Evolutionary conservation across 2,113 vertebrate genomes (phyloP).

Genomic region (Albula goreensis): DNA sequence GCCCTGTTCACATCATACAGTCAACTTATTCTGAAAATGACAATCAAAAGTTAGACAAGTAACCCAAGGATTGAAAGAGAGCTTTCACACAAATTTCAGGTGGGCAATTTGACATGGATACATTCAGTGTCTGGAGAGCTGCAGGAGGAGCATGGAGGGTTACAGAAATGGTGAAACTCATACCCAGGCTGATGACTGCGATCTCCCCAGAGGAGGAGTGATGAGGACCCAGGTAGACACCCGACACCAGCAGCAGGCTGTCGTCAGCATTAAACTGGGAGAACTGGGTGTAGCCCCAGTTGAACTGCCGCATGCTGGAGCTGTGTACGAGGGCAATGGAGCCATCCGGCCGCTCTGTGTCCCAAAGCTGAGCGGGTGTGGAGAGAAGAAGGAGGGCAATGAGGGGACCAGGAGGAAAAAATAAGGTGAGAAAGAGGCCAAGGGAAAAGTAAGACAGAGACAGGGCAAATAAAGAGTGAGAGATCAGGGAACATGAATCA

Average conservation of each 20-base stretch:
- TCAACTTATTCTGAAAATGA: no score
- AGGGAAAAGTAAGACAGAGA: neutral
- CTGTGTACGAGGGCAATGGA: conserved; percentile 87
- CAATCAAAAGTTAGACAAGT: no score
- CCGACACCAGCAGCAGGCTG: conserved; percentile 89
- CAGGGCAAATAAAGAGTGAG: neutral
- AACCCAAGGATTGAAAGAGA: no score
- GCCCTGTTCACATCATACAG: neutral
- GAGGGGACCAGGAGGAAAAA: neutral
- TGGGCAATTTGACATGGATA: no score
- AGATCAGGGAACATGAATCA: neutral
- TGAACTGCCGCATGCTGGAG: conserved; percentile 90
- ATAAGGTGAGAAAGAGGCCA: neutral
- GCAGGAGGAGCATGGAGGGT: no score
- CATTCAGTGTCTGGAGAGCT: neutral
- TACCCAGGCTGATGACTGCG: conserved; percentile 91
- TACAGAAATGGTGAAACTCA: conserved; percentile 12
- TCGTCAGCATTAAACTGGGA: conserved; percentile 96
- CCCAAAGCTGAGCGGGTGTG: conserved; percentile 79
- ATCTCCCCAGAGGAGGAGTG: conserved; percentile 91
- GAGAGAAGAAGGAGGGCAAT: neutral
- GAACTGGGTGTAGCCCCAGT: conserved; percentile 98
- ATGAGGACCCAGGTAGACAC: conserved; percentile 90
- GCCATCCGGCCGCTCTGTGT: conserved; percentile 76
- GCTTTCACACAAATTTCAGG: no score